Conservation (phyloP, 2,888 invertebrate genomes). For the Diarsia mendica region DNA sequence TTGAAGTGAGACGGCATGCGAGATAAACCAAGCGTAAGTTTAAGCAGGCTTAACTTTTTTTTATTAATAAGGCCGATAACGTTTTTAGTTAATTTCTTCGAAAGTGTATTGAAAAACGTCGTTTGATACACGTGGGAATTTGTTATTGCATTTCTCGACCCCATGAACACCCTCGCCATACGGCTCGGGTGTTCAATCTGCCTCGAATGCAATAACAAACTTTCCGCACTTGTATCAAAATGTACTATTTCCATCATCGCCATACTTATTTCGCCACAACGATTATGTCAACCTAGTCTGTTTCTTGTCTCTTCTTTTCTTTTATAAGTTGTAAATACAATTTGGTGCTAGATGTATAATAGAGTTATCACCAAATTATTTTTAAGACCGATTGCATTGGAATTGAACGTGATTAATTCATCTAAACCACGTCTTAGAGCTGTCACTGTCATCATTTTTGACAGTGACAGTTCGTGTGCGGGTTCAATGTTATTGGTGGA, state of each 20-base stretch:
- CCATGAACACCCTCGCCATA: too few species aligned
- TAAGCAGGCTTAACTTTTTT: too few species aligned
- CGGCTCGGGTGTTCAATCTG: too few species aligned
- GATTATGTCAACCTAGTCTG: slow-evolving; percentile 81
- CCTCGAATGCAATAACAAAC: too few species aligned
- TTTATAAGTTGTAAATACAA: slow-evolving; percentile 73
- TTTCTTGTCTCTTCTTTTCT: slow-evolving; percentile 75
- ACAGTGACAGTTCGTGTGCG: neutral
- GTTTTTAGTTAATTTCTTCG: too few species aligned
- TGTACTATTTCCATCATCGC: slow-evolving; percentile 63
- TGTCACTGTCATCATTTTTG: neutral
- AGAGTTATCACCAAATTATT: slow-evolving; percentile 69
- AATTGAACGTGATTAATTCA: neutral
- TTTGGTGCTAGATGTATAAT: slow-evolving; percentile 78
- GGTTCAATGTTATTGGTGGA: neutral
- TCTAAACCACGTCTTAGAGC: neutral
- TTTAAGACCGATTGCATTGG: slow-evolving; percentile 16
- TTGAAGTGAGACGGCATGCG: too few species aligned
- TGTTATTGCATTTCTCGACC: too few species aligned
- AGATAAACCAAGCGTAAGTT: too few species aligned
- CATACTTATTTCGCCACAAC: slow-evolving; percentile 79
- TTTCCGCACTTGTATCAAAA: too few species aligned
- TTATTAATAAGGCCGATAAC: too few species aligned
- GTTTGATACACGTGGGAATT: too few species aligned
- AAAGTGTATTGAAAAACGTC: too few species aligned